A percentile compares a stretch with the other conserved stretches of the same genome.
These are phyloP conservation scores for Mus spicilegus DNA, from an alignment of 2,113 vertebrate genomes.

Conservation along the genomic window DNA sequence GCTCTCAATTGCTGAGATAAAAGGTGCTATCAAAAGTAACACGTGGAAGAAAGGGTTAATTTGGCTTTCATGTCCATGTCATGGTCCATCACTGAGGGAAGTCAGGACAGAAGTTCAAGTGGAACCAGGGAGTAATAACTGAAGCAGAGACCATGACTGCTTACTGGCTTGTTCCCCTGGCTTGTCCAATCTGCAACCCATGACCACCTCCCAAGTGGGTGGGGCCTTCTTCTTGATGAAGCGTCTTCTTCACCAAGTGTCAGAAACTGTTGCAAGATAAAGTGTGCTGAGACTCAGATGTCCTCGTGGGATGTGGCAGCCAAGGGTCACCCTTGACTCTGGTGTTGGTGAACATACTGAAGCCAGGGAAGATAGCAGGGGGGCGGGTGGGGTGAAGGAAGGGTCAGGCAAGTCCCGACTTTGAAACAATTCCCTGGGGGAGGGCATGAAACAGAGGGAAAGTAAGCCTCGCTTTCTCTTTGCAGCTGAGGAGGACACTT, in stretches of 20 bases:
- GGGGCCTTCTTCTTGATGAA: too few relatives aligned
- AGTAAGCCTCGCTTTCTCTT: background rate
- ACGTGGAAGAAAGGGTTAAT: background rate
- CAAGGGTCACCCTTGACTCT: background rate
- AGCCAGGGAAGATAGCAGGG: background rate
- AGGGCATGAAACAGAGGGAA: background rate
- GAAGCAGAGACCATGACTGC: background rate
- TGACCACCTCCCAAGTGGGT: background rate
- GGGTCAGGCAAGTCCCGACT: background rate
- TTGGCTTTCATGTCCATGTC: background rate
- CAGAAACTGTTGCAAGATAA: background rate
- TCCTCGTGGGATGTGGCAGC: too few relatives aligned
- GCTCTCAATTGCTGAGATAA: background rate
- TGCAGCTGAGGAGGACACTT: background rate
- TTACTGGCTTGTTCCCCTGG: background rate
- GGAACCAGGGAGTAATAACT: too few relatives aligned
- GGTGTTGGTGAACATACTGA: background rate
- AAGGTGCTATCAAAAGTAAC: too few relatives aligned
- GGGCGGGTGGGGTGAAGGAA: background rate
- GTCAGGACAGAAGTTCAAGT: too few relatives aligned
- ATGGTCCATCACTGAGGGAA: background rate
- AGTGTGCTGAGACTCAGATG: background rate
- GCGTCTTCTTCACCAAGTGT: background rate
- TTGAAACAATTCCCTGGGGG: background rate
- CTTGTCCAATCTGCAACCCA: background rate